Percentiles rank a stretch among this genome's conserved stretches.
These are phyloP conservation scores for Melinaea marsaeus DNA, from an alignment of 2,888 invertebrate species.

Conservation along the genomic window DNA sequence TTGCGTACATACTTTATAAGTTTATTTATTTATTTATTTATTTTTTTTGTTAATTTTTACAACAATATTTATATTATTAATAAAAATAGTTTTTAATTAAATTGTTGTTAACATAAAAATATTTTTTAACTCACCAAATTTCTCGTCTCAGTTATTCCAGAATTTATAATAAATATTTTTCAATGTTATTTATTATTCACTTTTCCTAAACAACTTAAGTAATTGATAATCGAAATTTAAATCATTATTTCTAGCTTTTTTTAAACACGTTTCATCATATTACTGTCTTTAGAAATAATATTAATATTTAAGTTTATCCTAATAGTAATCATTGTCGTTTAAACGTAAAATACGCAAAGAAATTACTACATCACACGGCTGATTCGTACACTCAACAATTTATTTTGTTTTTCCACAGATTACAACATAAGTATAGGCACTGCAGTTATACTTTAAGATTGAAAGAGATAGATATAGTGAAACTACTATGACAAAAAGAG, in stretches of 20 bases:
- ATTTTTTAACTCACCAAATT: too few species aligned
- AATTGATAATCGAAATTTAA: slow-evolving; percentile 21
- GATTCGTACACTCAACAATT: slow-evolving; percentile 48
- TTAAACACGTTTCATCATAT: slow-evolving; percentile 13
- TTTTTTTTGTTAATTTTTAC: too few species aligned
- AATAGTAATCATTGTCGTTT: slow-evolving; percentile 28
- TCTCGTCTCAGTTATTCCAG: background rate
- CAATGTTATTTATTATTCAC: slow-evolving; percentile 12
- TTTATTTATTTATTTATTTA: too few species aligned
- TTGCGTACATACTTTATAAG: too few species aligned
- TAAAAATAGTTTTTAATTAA: too few species aligned
- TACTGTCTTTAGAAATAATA: slow-evolving; percentile 11
- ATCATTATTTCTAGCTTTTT: slow-evolving; percentile 16
- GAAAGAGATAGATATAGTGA: slow-evolving; percentile 24
- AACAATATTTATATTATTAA: too few species aligned
- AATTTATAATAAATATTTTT: background rate
- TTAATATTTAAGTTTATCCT: slow-evolving; percentile 5
- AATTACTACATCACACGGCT: slow-evolving; percentile 56
- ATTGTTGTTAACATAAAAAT: too few species aligned
- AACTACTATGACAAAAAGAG: slow-evolving; percentile 21
- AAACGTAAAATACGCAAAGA: slow-evolving; percentile 55
- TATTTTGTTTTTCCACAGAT: slow-evolving; percentile 42
- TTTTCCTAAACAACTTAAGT: background rate
- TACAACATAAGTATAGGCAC: slow-evolving; percentile 25
- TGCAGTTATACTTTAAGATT: slow-evolving; percentile 16